These are phyloP conservation scores for Dromius quadrimaculatus DNA, from an alignment of 2,888 invertebrate species.

Conservation along the genomic window DNA sequence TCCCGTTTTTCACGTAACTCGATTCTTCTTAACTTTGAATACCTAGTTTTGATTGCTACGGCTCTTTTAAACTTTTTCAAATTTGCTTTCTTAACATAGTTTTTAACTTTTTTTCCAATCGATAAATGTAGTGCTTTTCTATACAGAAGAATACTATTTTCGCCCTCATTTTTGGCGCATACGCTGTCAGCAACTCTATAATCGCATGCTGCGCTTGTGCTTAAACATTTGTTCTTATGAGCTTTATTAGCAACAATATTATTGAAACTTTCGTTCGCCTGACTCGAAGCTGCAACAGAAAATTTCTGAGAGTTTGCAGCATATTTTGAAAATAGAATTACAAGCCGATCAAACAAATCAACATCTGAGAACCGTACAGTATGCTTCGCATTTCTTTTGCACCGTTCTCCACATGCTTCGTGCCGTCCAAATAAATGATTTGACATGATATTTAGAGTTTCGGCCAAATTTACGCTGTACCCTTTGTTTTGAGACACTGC, in stretches of 20 bases:
- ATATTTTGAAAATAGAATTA: not conserved
- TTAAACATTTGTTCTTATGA: constrained; percentile 53
- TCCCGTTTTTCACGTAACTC: not conserved
- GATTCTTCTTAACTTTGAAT: not conserved
- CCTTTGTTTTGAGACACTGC: constrained; percentile 52
- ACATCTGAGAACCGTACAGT: not conserved
- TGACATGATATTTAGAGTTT: constrained; percentile 53
- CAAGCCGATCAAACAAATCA: too few relatives aligned
- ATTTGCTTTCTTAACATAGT: not conserved
- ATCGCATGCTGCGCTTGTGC: constrained; percentile 41
- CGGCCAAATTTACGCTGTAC: constrained; percentile 40
- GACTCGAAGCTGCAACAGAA: constrained; percentile 52
- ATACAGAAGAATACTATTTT: not conserved
- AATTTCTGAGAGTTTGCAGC: not conserved
- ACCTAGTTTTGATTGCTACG: not conserved
- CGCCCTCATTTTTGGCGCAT: not conserved
- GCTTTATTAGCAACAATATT: constrained; percentile 55
- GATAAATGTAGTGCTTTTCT: too few relatives aligned
- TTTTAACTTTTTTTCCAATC: too few relatives aligned
- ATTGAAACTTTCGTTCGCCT: constrained; percentile 56
- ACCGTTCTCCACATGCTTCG: constrained; percentile 5
- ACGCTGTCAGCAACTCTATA: not conserved
- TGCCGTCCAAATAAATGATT: constrained; percentile 54
- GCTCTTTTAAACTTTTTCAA: not conserved
- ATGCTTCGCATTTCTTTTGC: not conserved